Conservation (phyloP, 2,113 vertebrate species). For the Glaucidium brasilianum region DNA sequence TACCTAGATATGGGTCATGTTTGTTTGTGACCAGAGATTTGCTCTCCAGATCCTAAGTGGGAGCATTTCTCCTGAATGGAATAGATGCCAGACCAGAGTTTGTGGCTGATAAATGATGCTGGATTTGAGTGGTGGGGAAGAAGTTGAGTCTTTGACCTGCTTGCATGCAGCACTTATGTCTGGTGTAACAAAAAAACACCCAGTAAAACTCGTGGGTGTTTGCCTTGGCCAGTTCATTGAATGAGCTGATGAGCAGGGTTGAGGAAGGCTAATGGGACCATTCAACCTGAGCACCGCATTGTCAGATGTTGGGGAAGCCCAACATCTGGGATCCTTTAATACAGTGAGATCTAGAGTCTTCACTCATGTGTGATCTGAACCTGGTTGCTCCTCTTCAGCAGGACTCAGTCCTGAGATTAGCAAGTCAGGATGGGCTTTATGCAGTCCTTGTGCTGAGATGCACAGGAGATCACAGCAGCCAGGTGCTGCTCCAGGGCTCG, state of each 20-base stretch:
- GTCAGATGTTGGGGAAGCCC: background rate
- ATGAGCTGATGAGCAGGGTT: background rate
- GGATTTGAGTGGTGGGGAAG: background rate
- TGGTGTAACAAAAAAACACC: background rate
- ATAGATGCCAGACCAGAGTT: background rate
- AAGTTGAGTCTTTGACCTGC: background rate
- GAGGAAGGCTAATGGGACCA: background rate
- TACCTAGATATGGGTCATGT: background rate
- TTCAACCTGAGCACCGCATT: background rate
- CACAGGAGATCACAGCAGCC: background rate
- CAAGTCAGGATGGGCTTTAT: background rate
- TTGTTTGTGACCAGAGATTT: background rate
- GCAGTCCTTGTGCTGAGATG: background rate
- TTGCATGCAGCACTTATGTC: background rate
- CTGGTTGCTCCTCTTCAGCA: background rate
- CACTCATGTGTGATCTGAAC: background rate
- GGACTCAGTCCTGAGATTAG: background rate
- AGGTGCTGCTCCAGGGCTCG: background rate
- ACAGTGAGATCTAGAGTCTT: background rate
- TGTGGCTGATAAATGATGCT: background rate
- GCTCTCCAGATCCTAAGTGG: rapidly evolving
- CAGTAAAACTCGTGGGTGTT: background rate
- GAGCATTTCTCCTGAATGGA: background rate
- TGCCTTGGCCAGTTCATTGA: background rate
- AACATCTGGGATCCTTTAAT: background rate